A percentile compares a stretch with the other conserved stretches of the same genome.
Evolutionary conservation across 2,888 invertebrate genomes (phyloP).

Genomic region (Drosophila neonasuta): DNA sequence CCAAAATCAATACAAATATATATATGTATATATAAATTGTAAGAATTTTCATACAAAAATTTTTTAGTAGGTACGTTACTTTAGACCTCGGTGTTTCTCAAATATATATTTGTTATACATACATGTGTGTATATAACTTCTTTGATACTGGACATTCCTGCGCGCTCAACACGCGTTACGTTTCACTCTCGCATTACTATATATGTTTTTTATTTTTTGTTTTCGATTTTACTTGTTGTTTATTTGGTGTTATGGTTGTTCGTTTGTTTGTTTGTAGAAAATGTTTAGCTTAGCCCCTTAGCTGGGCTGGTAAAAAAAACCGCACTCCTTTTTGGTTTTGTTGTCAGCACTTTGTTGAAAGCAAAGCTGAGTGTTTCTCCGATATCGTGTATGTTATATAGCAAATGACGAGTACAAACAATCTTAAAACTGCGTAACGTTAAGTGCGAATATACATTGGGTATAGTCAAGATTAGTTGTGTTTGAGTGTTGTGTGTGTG

Average conservation of each 20-base stretch:
- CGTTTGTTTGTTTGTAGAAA: constrained; percentile 58
- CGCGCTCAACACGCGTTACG: constrained; percentile 40
- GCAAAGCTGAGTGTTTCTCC: constrained; percentile 43
- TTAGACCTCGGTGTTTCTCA: constrained; percentile 79
- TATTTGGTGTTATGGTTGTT: not conserved
- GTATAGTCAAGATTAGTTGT: constrained; percentile 31
- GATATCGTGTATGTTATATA: constrained; percentile 37
- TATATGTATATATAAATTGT: constrained; percentile 76
- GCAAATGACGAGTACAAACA: constrained; percentile 73
- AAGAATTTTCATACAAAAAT: constrained; percentile 79
- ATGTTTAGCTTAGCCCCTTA: constrained; percentile 52
- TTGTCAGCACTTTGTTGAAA: constrained; percentile 18
- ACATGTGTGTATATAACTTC: constrained; percentile 14
- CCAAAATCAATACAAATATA: constrained; percentile 80
- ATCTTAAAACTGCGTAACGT: constrained; percentile 71
- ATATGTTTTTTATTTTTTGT: not conserved
- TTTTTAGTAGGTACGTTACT: constrained; percentile 78
- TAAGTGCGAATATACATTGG: constrained; percentile 42
- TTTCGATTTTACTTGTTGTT: constrained; percentile 1
- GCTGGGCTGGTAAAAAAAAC: constrained; percentile 52
- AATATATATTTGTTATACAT: constrained; percentile 19
- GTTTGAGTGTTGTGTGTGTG: constrained; percentile 16
- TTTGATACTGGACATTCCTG: constrained; percentile 71
- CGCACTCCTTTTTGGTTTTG: constrained; percentile 17
- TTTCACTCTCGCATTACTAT: constrained; percentile 56